Percentiles rank a stretch among this genome's conserved stretches.
These are phyloP conservation scores for Bombus impatiens DNA, from an alignment of 1,140 invertebrate genomes.

Conservation along the genomic window DNA sequence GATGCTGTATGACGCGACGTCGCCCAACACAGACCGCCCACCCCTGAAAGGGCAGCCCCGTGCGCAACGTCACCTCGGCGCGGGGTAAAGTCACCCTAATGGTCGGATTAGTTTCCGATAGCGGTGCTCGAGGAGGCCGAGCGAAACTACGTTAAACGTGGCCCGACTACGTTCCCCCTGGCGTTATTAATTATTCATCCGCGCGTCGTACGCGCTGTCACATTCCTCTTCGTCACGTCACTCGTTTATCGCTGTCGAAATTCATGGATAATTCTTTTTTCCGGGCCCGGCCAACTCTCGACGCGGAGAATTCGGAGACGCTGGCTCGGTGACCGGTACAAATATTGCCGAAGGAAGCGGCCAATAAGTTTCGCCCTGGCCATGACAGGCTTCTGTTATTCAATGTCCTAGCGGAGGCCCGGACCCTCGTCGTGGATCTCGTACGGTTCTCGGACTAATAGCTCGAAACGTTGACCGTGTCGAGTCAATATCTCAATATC, in stretches of 20 bases:
- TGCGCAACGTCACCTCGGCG: slow-evolving; percentile 50
- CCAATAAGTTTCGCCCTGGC: slow-evolving; percentile 13
- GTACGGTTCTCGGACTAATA: slow-evolving; percentile 64
- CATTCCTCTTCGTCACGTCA: slow-evolving; percentile 20
- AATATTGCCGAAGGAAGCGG: slow-evolving; percentile 3
- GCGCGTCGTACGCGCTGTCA: slow-evolving; percentile 9
- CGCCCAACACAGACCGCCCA: slow-evolving; percentile 78
- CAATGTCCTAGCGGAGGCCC: background rate
- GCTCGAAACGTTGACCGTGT: slow-evolving; percentile 62
- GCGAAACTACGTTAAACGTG: slow-evolving; percentile 67
- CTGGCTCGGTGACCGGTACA: slow-evolving; percentile 5
- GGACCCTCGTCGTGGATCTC: slow-evolving; percentile 12
- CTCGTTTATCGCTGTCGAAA: slow-evolving; percentile 11
- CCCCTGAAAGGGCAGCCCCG: slow-evolving; percentile 70
- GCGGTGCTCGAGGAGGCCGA: slow-evolving; percentile 59
- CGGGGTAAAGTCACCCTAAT: slow-evolving; percentile 80
- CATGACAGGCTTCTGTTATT: slow-evolving; percentile 23
- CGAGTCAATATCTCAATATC: slow-evolving; percentile 75
- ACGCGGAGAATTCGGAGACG: background rate
- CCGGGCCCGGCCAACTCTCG: no score
- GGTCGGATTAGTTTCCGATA: slow-evolving; percentile 79
- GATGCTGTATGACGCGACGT: slow-evolving; percentile 78
- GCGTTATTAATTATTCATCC: slow-evolving; percentile 71
- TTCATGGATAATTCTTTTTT: background rate
- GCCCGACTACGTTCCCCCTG: slow-evolving; percentile 50